A percentile compares a stretch with the other conserved stretches of the same genome.
Conservation (phyloP, 2,888 invertebrate species). For the Maniola hyperantus region DNA sequence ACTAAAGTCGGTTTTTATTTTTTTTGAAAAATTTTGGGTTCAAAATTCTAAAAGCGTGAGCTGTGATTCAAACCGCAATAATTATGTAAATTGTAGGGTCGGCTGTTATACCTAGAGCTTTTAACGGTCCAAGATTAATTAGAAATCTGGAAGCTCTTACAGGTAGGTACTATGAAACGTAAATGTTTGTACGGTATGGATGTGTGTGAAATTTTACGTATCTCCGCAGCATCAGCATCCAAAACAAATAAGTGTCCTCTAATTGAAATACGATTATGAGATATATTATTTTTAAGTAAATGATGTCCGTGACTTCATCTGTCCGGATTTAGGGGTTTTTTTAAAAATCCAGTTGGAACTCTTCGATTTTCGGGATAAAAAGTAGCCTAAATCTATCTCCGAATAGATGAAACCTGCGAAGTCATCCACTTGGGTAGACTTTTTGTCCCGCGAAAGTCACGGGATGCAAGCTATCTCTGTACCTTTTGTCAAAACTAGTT, state of each 20-base stretch:
- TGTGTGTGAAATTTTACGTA: background rate
- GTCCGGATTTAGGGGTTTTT: no score
- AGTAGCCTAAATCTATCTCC: no score
- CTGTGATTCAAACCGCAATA: background rate
- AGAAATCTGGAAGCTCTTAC: constrained; percentile 11
- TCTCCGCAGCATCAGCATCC: background rate
- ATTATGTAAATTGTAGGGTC: constrained; percentile 12
- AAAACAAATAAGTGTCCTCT: background rate
- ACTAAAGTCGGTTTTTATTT: no score
- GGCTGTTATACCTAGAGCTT: background rate
- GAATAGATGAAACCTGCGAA: no score
- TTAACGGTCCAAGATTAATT: constrained; percentile 7
- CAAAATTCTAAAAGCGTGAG: background rate
- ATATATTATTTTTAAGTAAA: background rate
- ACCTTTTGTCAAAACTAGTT: no score
- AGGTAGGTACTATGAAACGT: background rate
- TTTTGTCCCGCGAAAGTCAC: no score
- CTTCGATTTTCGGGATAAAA: no score
- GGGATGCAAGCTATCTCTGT: background rate
- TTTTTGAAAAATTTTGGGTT: no score
- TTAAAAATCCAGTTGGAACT: no score
- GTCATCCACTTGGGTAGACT: no score
- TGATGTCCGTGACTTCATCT: background rate
- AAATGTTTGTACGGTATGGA: background rate
- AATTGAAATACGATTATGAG: background rate